These are phyloP conservation scores for Limnephilus lunatus DNA, from an alignment of 2,888 invertebrate genomes.

Conservation along the genomic window DNA sequence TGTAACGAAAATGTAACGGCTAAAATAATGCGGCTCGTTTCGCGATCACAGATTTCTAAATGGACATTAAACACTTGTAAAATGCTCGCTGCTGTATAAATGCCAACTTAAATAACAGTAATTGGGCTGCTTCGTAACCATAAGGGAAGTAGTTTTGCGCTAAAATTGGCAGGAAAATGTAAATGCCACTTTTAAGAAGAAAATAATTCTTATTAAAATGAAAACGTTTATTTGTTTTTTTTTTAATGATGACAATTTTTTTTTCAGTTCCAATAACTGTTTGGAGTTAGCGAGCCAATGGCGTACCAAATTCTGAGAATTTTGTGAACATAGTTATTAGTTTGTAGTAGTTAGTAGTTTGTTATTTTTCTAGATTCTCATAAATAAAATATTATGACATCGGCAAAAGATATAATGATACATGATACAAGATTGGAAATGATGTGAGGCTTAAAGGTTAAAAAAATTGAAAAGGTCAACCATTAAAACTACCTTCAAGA, in stretches of 20 bases:
- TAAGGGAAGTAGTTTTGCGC: neutral
- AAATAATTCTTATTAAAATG: neutral
- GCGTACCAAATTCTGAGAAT: too few relatives aligned
- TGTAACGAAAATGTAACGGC: conserved; percentile 25
- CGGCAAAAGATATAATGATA: too few relatives aligned
- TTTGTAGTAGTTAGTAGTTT: too few relatives aligned
- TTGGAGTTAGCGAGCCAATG: too few relatives aligned
- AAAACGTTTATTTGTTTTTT: neutral
- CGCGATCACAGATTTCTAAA: conserved; percentile 35
- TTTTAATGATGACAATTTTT: neutral
- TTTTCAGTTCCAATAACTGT: too few relatives aligned
- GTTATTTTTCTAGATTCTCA: too few relatives aligned
- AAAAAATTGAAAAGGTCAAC: too few relatives aligned
- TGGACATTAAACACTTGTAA: conserved; percentile 25
- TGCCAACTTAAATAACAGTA: neutral
- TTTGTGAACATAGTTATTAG: too few relatives aligned
- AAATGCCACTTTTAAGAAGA: neutral
- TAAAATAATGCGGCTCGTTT: conserved; percentile 6
- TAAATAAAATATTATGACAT: too few relatives aligned
- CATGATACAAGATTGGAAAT: too few relatives aligned
- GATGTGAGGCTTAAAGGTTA: too few relatives aligned
- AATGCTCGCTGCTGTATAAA: conserved; percentile 7
- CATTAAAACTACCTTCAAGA: too few relatives aligned
- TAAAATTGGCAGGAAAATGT: neutral
- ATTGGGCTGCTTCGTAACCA: neutral